phyloP scores from a whole-genome alignment of 92 coral and sea anemone species.

The Diadumene lineata region DNA sequence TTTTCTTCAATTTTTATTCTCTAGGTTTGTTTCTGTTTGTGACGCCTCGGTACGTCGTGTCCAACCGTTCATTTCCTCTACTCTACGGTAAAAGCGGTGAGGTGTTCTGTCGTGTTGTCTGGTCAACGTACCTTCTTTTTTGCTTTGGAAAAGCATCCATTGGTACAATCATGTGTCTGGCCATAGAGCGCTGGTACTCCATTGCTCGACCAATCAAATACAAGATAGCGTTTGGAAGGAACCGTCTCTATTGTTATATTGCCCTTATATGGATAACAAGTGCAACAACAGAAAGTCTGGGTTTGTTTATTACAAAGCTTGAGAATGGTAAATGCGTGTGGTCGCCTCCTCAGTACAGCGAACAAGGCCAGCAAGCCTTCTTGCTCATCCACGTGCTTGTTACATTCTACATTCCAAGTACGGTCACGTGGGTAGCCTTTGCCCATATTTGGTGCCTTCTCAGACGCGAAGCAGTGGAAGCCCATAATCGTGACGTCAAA shows the following conservation, averaged over 20 bases:
- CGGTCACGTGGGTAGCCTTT: constrained; percentile 18
- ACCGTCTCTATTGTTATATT: constrained; percentile 7
- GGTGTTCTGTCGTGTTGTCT: constrained; percentile 21
- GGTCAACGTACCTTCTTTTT: constrained; percentile 14
- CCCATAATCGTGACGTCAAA: background rate
- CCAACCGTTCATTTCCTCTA: background rate
- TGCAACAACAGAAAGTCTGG: background rate
- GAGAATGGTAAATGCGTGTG: constrained; percentile 8
- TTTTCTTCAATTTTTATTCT: background rate
- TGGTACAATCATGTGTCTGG: constrained; percentile 24
- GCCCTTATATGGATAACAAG: constrained; percentile 17
- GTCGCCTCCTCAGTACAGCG: background rate
- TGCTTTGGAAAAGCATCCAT: constrained; percentile 30
- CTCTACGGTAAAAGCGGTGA: constrained; percentile 7
- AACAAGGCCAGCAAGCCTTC: background rate
- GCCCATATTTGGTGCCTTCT: constrained; percentile 12
- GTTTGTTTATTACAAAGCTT: background rate
- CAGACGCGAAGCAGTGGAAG: background rate
- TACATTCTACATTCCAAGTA: constrained; percentile 26
- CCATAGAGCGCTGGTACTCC: constrained; percentile 19
- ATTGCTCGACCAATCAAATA: constrained; percentile 16
- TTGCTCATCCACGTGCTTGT: constrained; percentile 4
- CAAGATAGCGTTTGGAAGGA: constrained; percentile 4
- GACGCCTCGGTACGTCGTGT: background rate
- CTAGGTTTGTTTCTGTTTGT: constrained; percentile 1